Evolutionary conservation across 2,888 invertebrate species (phyloP).

Genomic region (Conchocele bisecta): DNA sequence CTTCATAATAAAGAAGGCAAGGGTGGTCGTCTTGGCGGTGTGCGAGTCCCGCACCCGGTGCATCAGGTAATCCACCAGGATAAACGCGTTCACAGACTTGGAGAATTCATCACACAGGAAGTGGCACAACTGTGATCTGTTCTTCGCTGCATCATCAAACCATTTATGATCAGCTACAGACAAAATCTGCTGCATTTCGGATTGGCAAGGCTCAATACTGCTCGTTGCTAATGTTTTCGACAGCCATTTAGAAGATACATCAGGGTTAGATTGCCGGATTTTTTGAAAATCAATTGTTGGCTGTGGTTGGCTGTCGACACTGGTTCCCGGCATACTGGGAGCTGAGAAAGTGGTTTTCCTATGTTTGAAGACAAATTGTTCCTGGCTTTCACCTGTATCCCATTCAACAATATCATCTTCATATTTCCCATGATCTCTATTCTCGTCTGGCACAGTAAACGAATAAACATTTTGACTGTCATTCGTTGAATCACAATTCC

Average conservation of each 20-base stretch:
- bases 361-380: too few relatives aligned
- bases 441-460: too few relatives aligned
- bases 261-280: constrained; percentile 31
- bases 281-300: too few relatives aligned
- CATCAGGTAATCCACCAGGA: constrained; percentile 53
- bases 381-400: too few relatives aligned
- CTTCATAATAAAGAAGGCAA: constrained; percentile 65
- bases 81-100: constrained; percentile 59
- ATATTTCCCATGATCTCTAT: too few relatives aligned
- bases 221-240: constrained; percentile 43
- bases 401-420: too few relatives aligned
- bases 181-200: constrained; percentile 53
- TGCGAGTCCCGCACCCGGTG: constrained; percentile 57
- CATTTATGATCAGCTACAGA: constrained; percentile 56
- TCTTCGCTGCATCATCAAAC: constrained; percentile 52
- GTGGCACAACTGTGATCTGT: constrained; percentile 28
- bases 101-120: constrained; percentile 42
- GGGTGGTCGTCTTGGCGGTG: constrained; percentile 63
- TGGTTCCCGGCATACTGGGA: too few relatives aligned
- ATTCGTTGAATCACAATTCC: too few relatives aligned
- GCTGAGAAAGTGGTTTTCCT: too few relatives aligned
- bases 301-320: too few relatives aligned
- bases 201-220: constrained; percentile 38
- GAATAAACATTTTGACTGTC: too few relatives aligned
- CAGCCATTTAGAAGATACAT: constrained; percentile 57